Percentiles rank a stretch among this genome's conserved stretches.
Evolutionary conservation across 2,797 vertebrate species (phyloP).

Genomic region (Melanotaenia parkinsoni): DNA sequence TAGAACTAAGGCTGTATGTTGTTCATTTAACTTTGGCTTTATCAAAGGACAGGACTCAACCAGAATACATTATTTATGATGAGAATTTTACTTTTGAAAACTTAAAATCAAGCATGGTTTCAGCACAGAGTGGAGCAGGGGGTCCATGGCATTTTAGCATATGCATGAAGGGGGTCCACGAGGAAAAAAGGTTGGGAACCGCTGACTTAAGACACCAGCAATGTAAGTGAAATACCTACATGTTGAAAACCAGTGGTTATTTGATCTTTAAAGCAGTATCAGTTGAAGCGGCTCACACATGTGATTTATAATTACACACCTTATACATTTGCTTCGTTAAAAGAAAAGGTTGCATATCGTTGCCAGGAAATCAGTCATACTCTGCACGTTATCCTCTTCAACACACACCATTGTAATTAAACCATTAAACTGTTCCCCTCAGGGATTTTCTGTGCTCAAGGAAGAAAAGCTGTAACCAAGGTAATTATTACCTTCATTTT

Average conservation of each 20-base stretch:
- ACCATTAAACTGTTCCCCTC: conserved; percentile 74
- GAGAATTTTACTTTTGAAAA: too few relatives aligned
- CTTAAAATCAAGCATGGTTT: too few relatives aligned
- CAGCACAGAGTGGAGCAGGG: too few relatives aligned
- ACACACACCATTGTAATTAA: conserved; percentile 77
- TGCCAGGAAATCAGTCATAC: conserved; percentile 70
- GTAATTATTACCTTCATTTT: conserved; percentile 73
- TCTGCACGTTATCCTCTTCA: conserved; percentile 60
- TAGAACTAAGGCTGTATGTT: too few relatives aligned
- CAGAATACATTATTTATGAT: too few relatives aligned
- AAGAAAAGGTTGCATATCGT: conserved; percentile 48
- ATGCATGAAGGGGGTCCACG: too few relatives aligned
- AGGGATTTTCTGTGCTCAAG: conserved; percentile 70
- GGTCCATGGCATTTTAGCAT: too few relatives aligned
- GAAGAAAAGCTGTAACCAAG: conserved; percentile 55
- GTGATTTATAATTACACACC: conserved; percentile 69
- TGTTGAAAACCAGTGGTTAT: not conserved
- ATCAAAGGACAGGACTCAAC: too few relatives aligned
- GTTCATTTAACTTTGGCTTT: too few relatives aligned
- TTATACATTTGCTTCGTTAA: conserved; percentile 47
- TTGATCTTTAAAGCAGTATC: conserved; percentile 36
- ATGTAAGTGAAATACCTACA: not conserved
- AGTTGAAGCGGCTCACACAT: conserved; percentile 59
- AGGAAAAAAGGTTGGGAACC: too few relatives aligned
- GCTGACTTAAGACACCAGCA: not conserved